Base-by-base conservation (phyloP, 2,888 invertebrate genomes). In the Nesidiocoris tenuis region DNA sequence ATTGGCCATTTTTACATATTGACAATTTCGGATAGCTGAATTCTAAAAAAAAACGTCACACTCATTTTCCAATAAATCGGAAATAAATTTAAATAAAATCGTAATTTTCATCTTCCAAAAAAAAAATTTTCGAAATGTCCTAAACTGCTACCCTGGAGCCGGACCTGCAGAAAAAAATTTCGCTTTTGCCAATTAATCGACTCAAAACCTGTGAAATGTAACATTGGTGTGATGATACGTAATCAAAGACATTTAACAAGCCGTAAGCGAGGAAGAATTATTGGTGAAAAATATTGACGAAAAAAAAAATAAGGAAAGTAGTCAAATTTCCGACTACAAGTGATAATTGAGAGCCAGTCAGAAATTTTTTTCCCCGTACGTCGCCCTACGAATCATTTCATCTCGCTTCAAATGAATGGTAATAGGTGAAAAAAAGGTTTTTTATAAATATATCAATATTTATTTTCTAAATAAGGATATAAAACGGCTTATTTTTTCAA, bases 401-500 rank as follows among this genome's bases (percentile, higher is more conserved):
- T 39, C 39, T 39, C 12, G 5, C 3, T 39, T 39, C 39, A 39
- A 39, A 39, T 39, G 39, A 39, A 39, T 12, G 39, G 39, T 39
- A 39, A 39, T 39, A 39, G 39, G 39, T 7, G 23, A 23, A 68
- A 54, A 21, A 25, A 21, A 61, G 22, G 61, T 72, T 72, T 61
- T 76, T 78, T 75, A 66, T 56, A 63, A 76, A 76, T 71, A 77
- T 75, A 78, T 76, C 72, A 77, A 75, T 75, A 77, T 77, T 78
- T 78, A 77, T 78, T 77, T 77, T 77, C 76, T 70, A 63, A 72
- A 61, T 72, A 63, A 72, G 24, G 24, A 56, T 59, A 59, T 59
- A 74, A 76, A 76, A 78, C 67, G 61, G 76, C 77, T 78, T 77
- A 77, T 77, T 77, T 78, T 78, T 78, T 75, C 76, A 77, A 70